Percentiles rank a stretch among this genome's conserved stretches.
These are phyloP conservation scores for Toxotes chatareus DNA, from an alignment of 2,113 vertebrate genomes.

Conservation along the genomic window DNA sequence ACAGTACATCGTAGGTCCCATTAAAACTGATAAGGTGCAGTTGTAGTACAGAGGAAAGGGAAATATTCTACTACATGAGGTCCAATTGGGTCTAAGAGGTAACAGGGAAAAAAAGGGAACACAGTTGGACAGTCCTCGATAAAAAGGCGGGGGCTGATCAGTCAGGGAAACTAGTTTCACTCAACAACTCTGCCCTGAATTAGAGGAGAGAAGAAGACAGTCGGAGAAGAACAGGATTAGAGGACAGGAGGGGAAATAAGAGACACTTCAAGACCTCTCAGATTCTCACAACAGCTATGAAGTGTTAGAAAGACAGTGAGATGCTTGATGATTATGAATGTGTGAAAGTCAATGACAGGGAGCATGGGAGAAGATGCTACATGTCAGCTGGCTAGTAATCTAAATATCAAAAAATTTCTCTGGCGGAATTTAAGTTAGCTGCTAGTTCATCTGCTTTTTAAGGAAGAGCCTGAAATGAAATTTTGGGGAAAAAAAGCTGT, in stretches of 20 bases:
- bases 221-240: slow-evolving; percentile 78
- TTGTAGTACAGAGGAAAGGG: slow-evolving; percentile 41
- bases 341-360: not conserved
- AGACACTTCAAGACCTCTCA: slow-evolving; percentile 71
- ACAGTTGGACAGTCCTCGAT: slow-evolving; percentile 83
- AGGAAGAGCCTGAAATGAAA: not conserved
- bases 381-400: slow-evolving; percentile 1
- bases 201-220: slow-evolving; percentile 87
- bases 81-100: slow-evolving; percentile 73
- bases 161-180: slow-evolving; percentile 90
- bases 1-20: slow-evolving; percentile 44
- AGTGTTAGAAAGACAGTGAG: slow-evolving; percentile 34
- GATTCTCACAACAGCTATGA: slow-evolving; percentile 36
- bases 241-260: slow-evolving; percentile 57
- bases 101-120: slow-evolving; percentile 55
- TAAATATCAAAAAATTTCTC: not conserved
- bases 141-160: slow-evolving; percentile 85
- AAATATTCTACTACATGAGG: slow-evolving; percentile 48
- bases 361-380: slow-evolving; percentile 10
- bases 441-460: not conserved
- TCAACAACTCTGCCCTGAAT: slow-evolving; percentile 90
- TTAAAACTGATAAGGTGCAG: slow-evolving; percentile 64
- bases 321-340: not conserved
- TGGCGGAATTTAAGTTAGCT: not conserved
- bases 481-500: too few species aligned